A percentile compares a stretch with the other conserved stretches of the same genome.
These are phyloP conservation scores for Sebastes matsubarae DNA, from an alignment of 2,797 vertebrate species.

Conservation along the genomic window DNA sequence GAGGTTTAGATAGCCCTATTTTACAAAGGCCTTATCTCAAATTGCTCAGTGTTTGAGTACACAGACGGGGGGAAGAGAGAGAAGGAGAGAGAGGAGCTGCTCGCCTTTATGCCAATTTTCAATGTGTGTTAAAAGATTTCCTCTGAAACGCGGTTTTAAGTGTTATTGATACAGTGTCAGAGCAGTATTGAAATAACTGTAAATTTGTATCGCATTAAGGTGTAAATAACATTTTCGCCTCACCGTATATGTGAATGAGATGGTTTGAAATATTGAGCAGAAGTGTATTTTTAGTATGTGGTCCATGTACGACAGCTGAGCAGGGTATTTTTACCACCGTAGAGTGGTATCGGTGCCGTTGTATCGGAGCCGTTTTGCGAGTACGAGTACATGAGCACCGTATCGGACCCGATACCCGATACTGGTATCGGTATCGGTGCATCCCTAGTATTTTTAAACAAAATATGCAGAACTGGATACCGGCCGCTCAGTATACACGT, in stretches of 20 bases:
- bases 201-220: neutral
- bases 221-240: neutral
- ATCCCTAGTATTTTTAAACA: neutral
- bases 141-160: neutral
- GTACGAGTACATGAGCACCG: too few relatives aligned
- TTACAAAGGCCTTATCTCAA: constrained; percentile 22
- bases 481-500: neutral
- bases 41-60: constrained; percentile 1
- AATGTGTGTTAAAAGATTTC: neutral
- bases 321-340: neutral
- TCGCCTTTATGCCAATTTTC: neutral
- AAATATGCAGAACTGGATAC: neutral
- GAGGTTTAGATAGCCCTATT: neutral
- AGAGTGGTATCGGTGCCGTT: too few relatives aligned
- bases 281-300: neutral
- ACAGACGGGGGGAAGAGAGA: neutral
- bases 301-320: neutral
- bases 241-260: neutral
- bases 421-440: too few relatives aligned
- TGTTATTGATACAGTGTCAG: neutral
- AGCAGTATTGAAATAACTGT: neutral
- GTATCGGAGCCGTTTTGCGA: too few relatives aligned
- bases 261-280: neutral
- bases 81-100: neutral
- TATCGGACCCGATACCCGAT: too few relatives aligned